Evolutionary conservation across 2,888 invertebrate species (phyloP).

Genomic region (Tenthredo mesomela): DNA sequence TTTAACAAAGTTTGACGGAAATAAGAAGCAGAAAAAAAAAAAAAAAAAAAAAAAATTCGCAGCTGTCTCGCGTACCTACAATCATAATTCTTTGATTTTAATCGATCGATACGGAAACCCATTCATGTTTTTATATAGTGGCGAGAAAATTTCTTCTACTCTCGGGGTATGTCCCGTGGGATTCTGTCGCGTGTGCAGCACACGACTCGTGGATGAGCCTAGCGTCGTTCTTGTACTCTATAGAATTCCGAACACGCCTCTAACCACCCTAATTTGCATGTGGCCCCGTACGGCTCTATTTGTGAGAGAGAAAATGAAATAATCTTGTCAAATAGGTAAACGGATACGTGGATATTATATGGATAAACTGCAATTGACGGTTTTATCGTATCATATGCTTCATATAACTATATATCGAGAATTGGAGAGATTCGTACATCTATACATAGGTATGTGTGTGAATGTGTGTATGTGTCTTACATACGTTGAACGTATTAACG

Average conservation of each 20-base stretch:
- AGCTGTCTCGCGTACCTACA: background rate
- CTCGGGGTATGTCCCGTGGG: slow-evolving; percentile 13
- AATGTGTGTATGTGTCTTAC: background rate
- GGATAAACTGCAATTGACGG: background rate
- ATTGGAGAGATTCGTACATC: background rate
- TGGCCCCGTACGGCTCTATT: slow-evolving; percentile 11
- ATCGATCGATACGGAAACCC: background rate
- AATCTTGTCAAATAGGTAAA: slow-evolving; percentile 65
- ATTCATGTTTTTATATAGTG: background rate
- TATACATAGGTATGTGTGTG: background rate
- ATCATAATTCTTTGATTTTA: background rate
- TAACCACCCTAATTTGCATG: slow-evolving; percentile 66
- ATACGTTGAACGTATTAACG: background rate
- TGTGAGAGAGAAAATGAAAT: slow-evolving; percentile 64
- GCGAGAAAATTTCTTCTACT: background rate
- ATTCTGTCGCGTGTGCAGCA: slow-evolving; percentile 21
- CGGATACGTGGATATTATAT: slow-evolving; percentile 6
- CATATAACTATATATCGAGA: background rate
- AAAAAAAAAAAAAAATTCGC: background rate
- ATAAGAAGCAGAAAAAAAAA: background rate
- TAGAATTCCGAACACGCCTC: slow-evolving; percentile 64
- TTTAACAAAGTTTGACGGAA: background rate
- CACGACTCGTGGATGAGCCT: background rate
- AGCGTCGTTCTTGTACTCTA: slow-evolving; percentile 38
- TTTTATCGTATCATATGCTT: background rate